These are phyloP conservation scores for Coreius guichenoti DNA, from an alignment of 2,797 vertebrate genomes.

Conservation along the genomic window DNA sequence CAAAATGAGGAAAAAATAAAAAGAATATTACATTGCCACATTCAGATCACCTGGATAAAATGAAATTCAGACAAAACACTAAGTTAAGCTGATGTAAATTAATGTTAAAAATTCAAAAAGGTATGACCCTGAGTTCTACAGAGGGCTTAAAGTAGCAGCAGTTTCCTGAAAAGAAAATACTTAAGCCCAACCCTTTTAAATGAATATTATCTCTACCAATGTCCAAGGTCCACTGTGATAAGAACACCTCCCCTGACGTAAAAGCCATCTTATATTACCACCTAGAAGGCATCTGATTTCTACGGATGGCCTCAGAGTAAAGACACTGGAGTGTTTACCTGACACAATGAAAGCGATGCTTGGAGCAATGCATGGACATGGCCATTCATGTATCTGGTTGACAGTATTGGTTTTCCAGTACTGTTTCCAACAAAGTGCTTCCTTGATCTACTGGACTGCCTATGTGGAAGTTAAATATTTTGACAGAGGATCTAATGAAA, in stretches of 20 bases:
- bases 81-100: neutral
- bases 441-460: constrained; percentile 75
- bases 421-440: constrained; percentile 47
- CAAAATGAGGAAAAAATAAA: neutral
- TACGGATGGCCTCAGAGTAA: constrained; percentile 5
- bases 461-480: constrained; percentile 75
- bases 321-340: constrained; percentile 32
- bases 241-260: constrained; percentile 79
- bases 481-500: constrained; percentile 67
- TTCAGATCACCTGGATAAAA: neutral
- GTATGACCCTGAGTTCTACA: constrained; percentile 6
- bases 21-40: neutral
- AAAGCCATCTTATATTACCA: constrained; percentile 78
- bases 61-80: neutral
- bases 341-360: constrained; percentile 25
- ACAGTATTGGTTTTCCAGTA: constrained; percentile 63
- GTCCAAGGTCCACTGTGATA: constrained; percentile 80
- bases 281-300: constrained; percentile 82
- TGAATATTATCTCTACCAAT: constrained; percentile 54
- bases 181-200: constrained; percentile 51
- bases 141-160: neutral
- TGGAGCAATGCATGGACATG: neutral
- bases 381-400: constrained; percentile 41
- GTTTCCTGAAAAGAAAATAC: constrained; percentile 31
- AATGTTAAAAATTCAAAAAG: neutral